Conservation (phyloP, 2,888 invertebrate species). For the Lysandra bellargus region DNA sequence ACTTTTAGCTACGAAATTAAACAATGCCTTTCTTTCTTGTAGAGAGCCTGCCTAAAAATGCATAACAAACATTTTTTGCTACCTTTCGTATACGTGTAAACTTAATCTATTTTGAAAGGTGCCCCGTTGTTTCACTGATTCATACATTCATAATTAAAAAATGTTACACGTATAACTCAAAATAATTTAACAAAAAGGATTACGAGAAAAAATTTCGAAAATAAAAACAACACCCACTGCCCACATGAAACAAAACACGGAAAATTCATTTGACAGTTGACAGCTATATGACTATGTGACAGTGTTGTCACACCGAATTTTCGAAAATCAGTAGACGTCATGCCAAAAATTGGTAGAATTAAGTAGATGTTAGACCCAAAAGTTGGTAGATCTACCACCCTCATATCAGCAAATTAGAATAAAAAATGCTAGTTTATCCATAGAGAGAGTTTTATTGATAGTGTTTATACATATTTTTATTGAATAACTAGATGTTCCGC, state of each 20-base stretch:
- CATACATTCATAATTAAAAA: neutral
- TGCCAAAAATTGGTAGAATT: too few relatives aligned
- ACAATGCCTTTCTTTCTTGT: neutral
- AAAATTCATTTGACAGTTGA: constrained; percentile 7
- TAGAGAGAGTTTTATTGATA: too few relatives aligned
- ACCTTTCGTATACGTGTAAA: constrained; percentile 2
- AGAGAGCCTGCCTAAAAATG: neutral
- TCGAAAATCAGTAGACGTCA: too few relatives aligned
- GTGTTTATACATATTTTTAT: too few relatives aligned
- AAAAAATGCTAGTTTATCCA: too few relatives aligned
- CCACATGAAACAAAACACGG: constrained; percentile 16
- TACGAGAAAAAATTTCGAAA: neutral
- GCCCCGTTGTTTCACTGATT: neutral
- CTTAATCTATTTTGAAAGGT: neutral
- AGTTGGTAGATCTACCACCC: too few relatives aligned
- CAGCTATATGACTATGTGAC: neutral
- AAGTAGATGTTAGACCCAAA: too few relatives aligned
- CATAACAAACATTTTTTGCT: neutral
- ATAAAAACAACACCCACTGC: neutral
- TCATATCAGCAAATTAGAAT: too few relatives aligned
- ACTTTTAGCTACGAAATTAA: neutral
- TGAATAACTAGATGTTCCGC: too few relatives aligned
- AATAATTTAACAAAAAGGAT: neutral
- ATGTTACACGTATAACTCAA: neutral
- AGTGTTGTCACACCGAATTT: too few relatives aligned